Conservation (phyloP, 92 coral and sea anemone species). For the Porites divaricata region DNA sequence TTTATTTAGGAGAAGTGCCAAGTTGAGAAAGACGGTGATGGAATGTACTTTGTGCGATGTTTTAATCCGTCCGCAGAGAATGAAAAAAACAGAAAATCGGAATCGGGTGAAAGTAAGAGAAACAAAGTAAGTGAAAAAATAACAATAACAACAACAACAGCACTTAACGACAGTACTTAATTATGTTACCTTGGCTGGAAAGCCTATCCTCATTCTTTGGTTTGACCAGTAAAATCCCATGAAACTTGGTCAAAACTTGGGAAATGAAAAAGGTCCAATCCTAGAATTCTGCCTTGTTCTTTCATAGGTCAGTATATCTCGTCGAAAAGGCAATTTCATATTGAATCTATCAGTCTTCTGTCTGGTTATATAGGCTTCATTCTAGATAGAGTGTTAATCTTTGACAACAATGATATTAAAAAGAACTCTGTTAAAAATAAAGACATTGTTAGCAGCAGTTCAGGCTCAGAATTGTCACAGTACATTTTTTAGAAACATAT, state of each 20-base stretch:
- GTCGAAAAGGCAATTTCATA: neutral
- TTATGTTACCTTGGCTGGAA: neutral
- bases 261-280: neutral
- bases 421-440: no score
- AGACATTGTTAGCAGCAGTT: no score
- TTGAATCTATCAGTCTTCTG: neutral
- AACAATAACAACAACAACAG: no score
- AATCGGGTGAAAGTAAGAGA: neutral
- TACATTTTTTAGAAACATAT: no score
- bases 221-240: no score
- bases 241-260: neutral
- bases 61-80: neutral
- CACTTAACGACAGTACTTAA: neutral
- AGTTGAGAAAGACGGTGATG: slow-evolving; percentile 4
- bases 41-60: slow-evolving; percentile 16
- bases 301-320: neutral
- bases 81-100: slow-evolving; percentile 5
- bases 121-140: slow-evolving; percentile 8
- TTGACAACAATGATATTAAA: no score
- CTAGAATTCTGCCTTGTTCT: neutral
- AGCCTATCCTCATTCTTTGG: neutral
- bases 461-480: no score
- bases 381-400: no score
- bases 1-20: slow-evolving; percentile 11
- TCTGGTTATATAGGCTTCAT: neutral